These are phyloP conservation scores for Knipowitschia caucasica DNA, from an alignment of 2,797 vertebrate species.

Conservation along the genomic window DNA sequence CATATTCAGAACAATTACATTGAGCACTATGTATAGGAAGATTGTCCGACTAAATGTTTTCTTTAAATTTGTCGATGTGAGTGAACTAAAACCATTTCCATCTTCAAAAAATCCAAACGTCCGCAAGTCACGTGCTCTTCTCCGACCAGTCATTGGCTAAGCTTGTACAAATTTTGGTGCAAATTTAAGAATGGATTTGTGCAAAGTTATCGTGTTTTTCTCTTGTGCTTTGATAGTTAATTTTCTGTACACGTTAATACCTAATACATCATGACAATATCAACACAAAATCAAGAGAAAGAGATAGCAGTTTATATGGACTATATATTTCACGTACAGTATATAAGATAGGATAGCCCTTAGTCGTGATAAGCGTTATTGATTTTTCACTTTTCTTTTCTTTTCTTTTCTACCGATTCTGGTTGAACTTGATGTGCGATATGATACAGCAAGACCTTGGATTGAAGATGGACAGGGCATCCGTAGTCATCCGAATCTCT, in stretches of 20 bases:
- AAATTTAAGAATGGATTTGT: slow-evolving; percentile 71
- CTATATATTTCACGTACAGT: slow-evolving; percentile 78
- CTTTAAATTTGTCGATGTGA: slow-evolving; percentile 50
- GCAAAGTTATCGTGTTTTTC: slow-evolving; percentile 71
- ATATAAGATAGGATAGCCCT: slow-evolving; percentile 84
- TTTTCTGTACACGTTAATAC: slow-evolving; percentile 73
- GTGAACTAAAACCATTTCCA: slow-evolving; percentile 48
- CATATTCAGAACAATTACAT: slow-evolving; percentile 84
- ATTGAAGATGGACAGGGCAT: slow-evolving; percentile 61
- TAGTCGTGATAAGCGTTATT: slow-evolving; percentile 81
- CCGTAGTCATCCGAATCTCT: slow-evolving; percentile 56
- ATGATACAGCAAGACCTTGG: slow-evolving; percentile 73
- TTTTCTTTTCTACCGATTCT: slow-evolving; percentile 53
- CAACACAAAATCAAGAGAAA: slow-evolving; percentile 80
- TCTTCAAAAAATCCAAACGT: slow-evolving; percentile 21
- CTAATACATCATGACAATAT: slow-evolving; percentile 77
- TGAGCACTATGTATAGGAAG: slow-evolving; percentile 83
- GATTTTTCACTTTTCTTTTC: slow-evolving; percentile 47
- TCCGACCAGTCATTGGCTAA: slow-evolving; percentile 49
- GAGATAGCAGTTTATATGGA: slow-evolving; percentile 77
- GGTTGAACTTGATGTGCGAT: slow-evolving; percentile 63
- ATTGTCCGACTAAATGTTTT: slow-evolving; percentile 75
- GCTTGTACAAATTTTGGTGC: slow-evolving; percentile 67
- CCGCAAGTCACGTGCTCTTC: slow-evolving; percentile 33
- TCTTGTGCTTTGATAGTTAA: slow-evolving; percentile 69